phyloP scores from a whole-genome alignment of 2,797 vertebrate genomes.

The Myotis myotis region DNA sequence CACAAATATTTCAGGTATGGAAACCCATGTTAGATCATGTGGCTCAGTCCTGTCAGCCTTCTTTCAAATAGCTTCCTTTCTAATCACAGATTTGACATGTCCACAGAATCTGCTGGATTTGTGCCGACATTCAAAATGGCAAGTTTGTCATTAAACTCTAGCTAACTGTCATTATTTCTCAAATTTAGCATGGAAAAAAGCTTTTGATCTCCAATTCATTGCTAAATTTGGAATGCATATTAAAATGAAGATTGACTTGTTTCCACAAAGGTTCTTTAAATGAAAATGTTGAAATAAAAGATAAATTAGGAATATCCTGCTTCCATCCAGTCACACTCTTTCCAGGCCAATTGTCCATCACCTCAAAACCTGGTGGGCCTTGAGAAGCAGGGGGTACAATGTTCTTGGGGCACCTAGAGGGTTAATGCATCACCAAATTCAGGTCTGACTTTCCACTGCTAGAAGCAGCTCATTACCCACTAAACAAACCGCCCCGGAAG shows the following conservation, averaged over 20 bases:
- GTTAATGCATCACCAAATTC: not conserved
- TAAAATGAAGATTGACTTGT: slow-evolving; percentile 33
- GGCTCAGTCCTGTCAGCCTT: not conserved
- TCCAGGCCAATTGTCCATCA: not conserved
- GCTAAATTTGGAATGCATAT: slow-evolving; percentile 52
- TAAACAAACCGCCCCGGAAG: not conserved
- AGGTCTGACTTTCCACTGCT: not conserved
- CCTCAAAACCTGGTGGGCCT: not conserved
- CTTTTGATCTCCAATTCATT: slow-evolving; percentile 16
- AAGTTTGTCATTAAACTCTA: slow-evolving; percentile 41
- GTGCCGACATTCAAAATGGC: not conserved
- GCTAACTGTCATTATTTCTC: slow-evolving; percentile 43
- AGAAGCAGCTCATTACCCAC: not conserved
- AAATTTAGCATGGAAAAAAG: not conserved
- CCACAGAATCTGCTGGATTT: not conserved
- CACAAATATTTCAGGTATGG: not conserved
- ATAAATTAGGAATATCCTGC: not conserved
- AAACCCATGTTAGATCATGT: not conserved
- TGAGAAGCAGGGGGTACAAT: not conserved
- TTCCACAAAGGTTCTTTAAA: not conserved
- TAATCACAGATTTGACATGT: not conserved
- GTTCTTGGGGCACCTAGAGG: not conserved
- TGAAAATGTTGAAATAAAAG: not conserved
- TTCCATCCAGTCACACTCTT: accelerated
- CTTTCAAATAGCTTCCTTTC: not conserved